These are phyloP conservation scores for Clarias pachynema DNA, from an alignment of 2,797 vertebrate genomes.

Conservation along the genomic window DNA sequence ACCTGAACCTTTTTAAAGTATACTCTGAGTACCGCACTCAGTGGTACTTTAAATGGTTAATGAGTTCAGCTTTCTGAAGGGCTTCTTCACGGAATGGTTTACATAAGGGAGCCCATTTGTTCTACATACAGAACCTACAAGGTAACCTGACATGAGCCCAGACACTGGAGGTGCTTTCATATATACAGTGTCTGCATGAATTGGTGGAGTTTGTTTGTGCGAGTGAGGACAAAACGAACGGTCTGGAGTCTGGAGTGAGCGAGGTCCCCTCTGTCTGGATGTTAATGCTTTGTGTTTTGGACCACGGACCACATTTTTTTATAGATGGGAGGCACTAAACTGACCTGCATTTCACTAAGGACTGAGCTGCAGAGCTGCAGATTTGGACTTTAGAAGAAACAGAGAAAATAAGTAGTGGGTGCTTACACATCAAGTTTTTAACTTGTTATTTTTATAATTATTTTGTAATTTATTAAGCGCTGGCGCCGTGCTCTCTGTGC, in stretches of 20 bases:
- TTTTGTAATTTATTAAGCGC: not conserved
- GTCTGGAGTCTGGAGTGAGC: not conserved
- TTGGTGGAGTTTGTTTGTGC: not conserved
- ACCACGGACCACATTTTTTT: too few relatives aligned
- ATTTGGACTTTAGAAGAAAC: not conserved
- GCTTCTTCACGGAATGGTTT: not conserved
- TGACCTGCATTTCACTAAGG: not conserved
- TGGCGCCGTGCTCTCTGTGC: not conserved
- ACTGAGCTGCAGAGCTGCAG: not conserved
- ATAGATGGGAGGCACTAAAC: not conserved
- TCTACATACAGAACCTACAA: not conserved
- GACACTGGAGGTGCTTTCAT: not conserved
- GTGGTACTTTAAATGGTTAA: too few relatives aligned
- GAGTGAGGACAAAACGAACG: not conserved
- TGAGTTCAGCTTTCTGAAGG: not conserved
- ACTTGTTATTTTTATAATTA: not conserved
- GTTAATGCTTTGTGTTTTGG: not conserved
- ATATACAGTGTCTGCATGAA: not conserved
- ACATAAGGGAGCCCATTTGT: not conserved
- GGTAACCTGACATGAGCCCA: not conserved
- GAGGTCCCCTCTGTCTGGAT: not conserved
- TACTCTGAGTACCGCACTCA: too few relatives aligned
- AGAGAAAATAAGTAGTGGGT: not conserved
- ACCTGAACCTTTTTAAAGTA: conserved; percentile 1
- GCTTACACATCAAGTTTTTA: not conserved